Percentiles rank a stretch among this genome's conserved stretches.
These are phyloP conservation scores for Muraenolepis orangiensis DNA, from an alignment of 2,797 vertebrate species.

Conservation along the genomic window DNA sequence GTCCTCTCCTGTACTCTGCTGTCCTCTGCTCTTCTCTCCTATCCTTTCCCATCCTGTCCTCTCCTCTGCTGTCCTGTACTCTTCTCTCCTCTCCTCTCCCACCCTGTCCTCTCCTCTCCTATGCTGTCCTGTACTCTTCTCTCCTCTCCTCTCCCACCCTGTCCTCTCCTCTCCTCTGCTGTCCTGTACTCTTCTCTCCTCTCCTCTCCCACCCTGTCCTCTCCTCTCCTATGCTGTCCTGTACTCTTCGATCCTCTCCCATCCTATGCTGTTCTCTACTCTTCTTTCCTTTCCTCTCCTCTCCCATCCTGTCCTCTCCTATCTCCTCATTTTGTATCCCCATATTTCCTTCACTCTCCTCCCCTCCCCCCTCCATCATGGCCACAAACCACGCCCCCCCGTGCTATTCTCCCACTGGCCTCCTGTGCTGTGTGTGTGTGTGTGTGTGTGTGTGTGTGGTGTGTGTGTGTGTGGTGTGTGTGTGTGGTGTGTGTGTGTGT, in stretches of 20 bases:
- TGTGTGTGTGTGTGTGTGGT: too few relatives aligned
- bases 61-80: background rate
- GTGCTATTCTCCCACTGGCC: too few relatives aligned
- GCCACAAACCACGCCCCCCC: too few relatives aligned
- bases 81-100: background rate
- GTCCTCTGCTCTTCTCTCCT: background rate
- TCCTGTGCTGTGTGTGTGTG: too few relatives aligned
- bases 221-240: background rate
- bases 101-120: background rate
- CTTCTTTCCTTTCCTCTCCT: too few relatives aligned
- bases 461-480: too few relatives aligned
- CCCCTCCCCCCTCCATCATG: too few relatives aligned
- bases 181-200: background rate
- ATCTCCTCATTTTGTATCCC: too few relatives aligned
- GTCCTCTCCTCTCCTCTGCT: background rate
- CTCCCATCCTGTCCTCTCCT: too few relatives aligned
- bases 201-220: background rate
- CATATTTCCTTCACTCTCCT: too few relatives aligned
- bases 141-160: background rate
- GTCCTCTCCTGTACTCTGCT: background rate
- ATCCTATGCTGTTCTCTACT: background rate
- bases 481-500: too few relatives aligned
- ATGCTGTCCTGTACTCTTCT: background rate
- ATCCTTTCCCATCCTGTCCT: background rate
- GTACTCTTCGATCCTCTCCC: background rate